Conservation (phyloP, 2,888 invertebrate species). For the Philaethria dido region DNA sequence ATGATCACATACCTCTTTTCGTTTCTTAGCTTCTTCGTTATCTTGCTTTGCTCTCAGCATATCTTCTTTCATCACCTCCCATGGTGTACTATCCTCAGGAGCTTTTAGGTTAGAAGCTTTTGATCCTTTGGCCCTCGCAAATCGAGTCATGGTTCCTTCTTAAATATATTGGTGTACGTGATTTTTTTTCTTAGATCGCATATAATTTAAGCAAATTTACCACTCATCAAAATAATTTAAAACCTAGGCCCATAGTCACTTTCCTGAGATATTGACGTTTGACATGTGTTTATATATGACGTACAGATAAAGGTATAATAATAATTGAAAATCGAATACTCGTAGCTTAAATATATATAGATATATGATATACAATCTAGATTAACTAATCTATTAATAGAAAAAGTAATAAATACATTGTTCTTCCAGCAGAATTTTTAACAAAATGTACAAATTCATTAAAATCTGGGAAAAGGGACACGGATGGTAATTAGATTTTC, state of each 20-base stretch:
- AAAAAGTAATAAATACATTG: too few relatives aligned
- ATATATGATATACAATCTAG: too few relatives aligned
- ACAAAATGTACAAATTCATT: too few relatives aligned
- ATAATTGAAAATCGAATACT: neutral
- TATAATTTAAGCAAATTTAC: neutral
- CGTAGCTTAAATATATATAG: neutral
- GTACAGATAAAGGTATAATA: neutral
- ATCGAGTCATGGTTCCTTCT: conserved; percentile 85
- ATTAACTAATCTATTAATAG: too few relatives aligned
- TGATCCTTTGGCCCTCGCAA: conserved; percentile 89
- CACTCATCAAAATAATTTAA: neutral
- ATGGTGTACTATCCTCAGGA: conserved; percentile 88
- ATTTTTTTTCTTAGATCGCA: neutral
- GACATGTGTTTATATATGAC: neutral
- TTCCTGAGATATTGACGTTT: neutral
- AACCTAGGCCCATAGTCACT: neutral
- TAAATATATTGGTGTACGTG: neutral
- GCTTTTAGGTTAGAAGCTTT: conserved; percentile 88
- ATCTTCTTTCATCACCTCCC: conserved; percentile 88
- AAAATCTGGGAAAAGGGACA: too few relatives aligned
- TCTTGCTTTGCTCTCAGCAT: conserved; percentile 79
- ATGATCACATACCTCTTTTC: conserved; percentile 59
- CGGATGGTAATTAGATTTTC: too few relatives aligned
- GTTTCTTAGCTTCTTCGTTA: conserved; percentile 67
- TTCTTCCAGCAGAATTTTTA: too few relatives aligned